Evolutionary conservation across 1,140 invertebrate species (phyloP).

Genomic region (Polypedilum pembai): DNA sequence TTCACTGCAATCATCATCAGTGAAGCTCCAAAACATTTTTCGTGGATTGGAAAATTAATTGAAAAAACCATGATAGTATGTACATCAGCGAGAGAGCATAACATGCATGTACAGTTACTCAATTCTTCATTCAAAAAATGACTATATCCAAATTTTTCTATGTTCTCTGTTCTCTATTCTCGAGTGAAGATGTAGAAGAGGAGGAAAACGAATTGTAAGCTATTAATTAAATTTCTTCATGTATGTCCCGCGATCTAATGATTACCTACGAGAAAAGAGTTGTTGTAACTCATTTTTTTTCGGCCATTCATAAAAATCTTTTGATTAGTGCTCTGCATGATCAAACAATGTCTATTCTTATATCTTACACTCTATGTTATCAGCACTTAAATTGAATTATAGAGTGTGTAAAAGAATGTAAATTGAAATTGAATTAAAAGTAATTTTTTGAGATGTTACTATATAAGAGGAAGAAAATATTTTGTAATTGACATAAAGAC

Average conservation of each 20-base stretch:
- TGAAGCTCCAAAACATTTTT: not conserved
- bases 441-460: not conserved
- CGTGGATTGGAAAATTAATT: slow-evolving; percentile 2
- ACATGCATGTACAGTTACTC: not conserved
- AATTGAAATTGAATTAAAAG: slow-evolving; percentile 1
- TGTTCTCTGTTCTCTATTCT: not conserved
- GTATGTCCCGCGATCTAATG: slow-evolving; percentile 16
- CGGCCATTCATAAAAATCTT: not conserved
- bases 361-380: slow-evolving; percentile 1
- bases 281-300: too few species aligned
- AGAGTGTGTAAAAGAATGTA: slow-evolving; percentile 4
- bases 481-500: too few species aligned
- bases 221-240: slow-evolving; percentile 8
- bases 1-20: too few species aligned
- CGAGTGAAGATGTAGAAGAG: too few species aligned
- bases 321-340: not conserved
- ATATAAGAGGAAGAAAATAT: too few species aligned
- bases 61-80: not conserved
- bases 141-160: not conserved
- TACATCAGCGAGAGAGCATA: not conserved
- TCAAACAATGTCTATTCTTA: not conserved
- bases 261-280: not conserved
- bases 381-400: not conserved
- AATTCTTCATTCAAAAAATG: slow-evolving; percentile 7
- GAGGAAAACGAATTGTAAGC: slow-evolving; percentile 5